phyloP scores from a whole-genome alignment of 2,888 invertebrate species.

The Neocrepidodera transversa region DNA sequence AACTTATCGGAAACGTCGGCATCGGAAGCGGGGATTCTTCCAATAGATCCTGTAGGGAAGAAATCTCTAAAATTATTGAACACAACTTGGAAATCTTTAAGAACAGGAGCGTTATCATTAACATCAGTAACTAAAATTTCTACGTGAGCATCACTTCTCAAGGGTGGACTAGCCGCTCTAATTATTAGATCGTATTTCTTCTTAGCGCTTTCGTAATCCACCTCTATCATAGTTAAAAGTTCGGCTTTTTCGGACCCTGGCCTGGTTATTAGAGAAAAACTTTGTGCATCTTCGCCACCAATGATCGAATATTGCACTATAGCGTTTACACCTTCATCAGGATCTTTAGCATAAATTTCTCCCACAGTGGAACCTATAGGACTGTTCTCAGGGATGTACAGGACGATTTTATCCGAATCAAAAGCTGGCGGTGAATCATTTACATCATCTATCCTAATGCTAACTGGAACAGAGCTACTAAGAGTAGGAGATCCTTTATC shows the following conservation, averaged over 20 bases:
- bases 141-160: constrained; percentile 87
- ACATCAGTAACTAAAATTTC: constrained; percentile 91
- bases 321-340: constrained; percentile 91
- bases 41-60: constrained; percentile 92
- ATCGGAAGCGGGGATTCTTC: constrained; percentile 90
- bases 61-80: constrained; percentile 95
- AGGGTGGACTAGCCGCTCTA: constrained; percentile 87
- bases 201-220: constrained; percentile 95
- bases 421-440: constrained; percentile 92
- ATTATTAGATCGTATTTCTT: constrained; percentile 90
- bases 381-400: constrained; percentile 95
- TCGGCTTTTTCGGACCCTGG: constrained; percentile 87
- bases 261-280: constrained; percentile 81
- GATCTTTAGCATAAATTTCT: constrained; percentile 87
- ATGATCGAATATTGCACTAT: constrained; percentile 94
- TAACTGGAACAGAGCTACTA: constrained; percentile 70
- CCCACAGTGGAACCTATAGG: constrained; percentile 94
- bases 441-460: constrained; percentile 84
- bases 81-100: constrained; percentile 89
- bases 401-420: constrained; percentile 83
- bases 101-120: constrained; percentile 92
- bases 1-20: constrained; percentile 92
- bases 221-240: constrained; percentile 84
- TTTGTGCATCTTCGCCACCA: constrained; percentile 88
- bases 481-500: constrained; percentile 78